Base-by-base conservation (phyloP, 2,113 vertebrate genomes). In the Oriolus oriolus region DNA sequence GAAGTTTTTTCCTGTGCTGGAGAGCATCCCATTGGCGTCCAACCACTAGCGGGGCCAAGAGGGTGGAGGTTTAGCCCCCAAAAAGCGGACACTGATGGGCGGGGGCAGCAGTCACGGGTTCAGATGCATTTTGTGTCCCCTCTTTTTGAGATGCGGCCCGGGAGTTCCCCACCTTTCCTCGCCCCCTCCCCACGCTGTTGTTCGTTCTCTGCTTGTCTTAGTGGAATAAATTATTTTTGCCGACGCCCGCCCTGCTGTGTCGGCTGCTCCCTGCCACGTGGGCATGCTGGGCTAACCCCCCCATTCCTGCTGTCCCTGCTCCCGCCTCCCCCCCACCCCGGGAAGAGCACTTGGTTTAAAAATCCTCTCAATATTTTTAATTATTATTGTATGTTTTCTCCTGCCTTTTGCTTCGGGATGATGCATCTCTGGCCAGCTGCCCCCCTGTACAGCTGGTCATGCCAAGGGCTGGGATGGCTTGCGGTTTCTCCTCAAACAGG, bases 181-280 rank as follows among this genome's bases (percentile, higher is more conserved):
- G 0, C 7, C 80, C 19, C 9, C 10, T 68, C 28, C 21, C 56
- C 2, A 1, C 0, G 1, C 66, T 84, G 16, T 89, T 53, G 24
- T 57, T 93, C 7, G 4, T 69, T 96, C 87, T 86, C 70, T 91
- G 92, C 95, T 95, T 95, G 83, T 95, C 39, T 91, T 96, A 94
- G 94, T 93, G 95, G 68, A 97, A 97, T 97, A 97, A 97, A 97
- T 96, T 95, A 96, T 97, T 96, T 97, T 97, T 95, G 95, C 90
- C 4, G 9, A 92, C 1, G 9, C 77, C n/a, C 3, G 80, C 63
- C 47, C 47, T 0, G 16, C 74, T 88, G 57, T 85, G 44, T 91
- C 0, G 0, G 53, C 84, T 59, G 60, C 4, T 90, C 73, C 73
- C 68, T 95, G 80, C 53, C 6, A 0, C 2, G 1, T 2, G 7